A percentile compares a stretch with the other conserved stretches of the same genome.
phyloP scores from a whole-genome alignment of 1,140 invertebrate species.

The Pissodes strobi region DNA sequence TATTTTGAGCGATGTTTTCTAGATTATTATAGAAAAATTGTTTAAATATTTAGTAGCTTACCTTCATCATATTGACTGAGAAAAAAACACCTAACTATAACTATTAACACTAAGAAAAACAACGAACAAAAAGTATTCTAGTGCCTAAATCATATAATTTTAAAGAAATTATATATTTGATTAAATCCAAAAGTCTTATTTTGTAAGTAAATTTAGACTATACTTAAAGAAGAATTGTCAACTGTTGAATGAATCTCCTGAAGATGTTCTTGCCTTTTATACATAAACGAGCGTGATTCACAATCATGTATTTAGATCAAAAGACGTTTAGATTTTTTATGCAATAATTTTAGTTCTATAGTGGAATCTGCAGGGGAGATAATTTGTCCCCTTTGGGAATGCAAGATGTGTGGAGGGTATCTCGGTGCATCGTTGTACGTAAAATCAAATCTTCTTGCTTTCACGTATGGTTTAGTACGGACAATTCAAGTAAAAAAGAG shows the following conservation, averaged over 20 bases:
- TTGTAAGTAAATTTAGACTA: neutral
- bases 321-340: slow-evolving; percentile 53
- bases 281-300: slow-evolving; percentile 58
- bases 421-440: slow-evolving; percentile 1
- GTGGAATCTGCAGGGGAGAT: slow-evolving; percentile 36
- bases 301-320: slow-evolving; percentile 62
- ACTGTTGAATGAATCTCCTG: slow-evolving; percentile 59
- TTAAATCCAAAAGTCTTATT: neutral
- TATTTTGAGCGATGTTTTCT: too few relatives aligned
- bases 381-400: slow-evolving; percentile 23
- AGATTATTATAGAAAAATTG: neutral
- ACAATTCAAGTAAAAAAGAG: neutral
- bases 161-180: too few relatives aligned
- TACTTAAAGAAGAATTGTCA: slow-evolving; percentile 30
- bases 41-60: neutral
- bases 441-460: slow-evolving; percentile 13
- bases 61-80: neutral
- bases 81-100: too few relatives aligned
- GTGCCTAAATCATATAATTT: too few relatives aligned
- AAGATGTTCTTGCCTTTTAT: slow-evolving; percentile 60
- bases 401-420: slow-evolving; percentile 16
- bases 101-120: too few relatives aligned
- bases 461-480: slow-evolving; percentile 19
- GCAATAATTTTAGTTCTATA: slow-evolving; percentile 46
- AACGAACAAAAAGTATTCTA: too few relatives aligned